Percentiles rank a stretch among this genome's conserved stretches.
Evolutionary conservation across 2,888 invertebrate species (phyloP).

Genomic region (Cataglyphis cursor): DNA sequence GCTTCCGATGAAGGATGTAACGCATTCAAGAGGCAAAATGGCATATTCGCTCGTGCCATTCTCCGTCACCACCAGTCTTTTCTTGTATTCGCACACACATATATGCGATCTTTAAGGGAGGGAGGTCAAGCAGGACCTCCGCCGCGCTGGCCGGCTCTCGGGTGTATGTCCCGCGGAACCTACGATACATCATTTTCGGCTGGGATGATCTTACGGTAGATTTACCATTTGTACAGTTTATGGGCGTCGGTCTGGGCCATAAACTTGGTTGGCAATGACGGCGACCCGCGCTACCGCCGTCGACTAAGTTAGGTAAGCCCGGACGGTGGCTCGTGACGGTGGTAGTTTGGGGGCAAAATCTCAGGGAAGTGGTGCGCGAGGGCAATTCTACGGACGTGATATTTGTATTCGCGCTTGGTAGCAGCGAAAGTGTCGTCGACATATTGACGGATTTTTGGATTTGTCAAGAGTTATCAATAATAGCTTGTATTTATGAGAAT

Average conservation of each 20-base stretch:
- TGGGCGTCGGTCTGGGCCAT: slow-evolving; percentile 86
- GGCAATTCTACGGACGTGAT: slow-evolving; percentile 64
- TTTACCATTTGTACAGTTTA: slow-evolving; percentile 87
- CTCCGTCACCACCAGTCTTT: background rate
- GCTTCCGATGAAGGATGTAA: slow-evolving; percentile 27
- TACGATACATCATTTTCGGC: slow-evolving; percentile 87
- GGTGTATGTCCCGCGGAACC: slow-evolving; percentile 76
- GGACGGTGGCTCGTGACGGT: slow-evolving; percentile 57
- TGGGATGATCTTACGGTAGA: slow-evolving; percentile 87
- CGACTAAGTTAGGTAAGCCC: slow-evolving; percentile 74
- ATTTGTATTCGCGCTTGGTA: slow-evolving; percentile 66
- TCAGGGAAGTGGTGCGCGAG: slow-evolving; percentile 61
- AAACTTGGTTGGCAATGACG: slow-evolving; percentile 87
- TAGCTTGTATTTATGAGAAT: background rate
- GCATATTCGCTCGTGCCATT: background rate
- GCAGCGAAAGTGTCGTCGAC: slow-evolving; percentile 69
- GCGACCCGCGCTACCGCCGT: slow-evolving; percentile 78
- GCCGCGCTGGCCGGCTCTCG: slow-evolving; percentile 64
- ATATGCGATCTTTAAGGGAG: slow-evolving; percentile 39
- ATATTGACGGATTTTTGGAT: slow-evolving; percentile 59
- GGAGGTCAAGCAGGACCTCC: slow-evolving; percentile 61
- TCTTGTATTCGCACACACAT: slow-evolving; percentile 18
- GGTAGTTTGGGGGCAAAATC: slow-evolving; percentile 64
- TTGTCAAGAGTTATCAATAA: slow-evolving; percentile 19
- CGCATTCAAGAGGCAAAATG: slow-evolving; percentile 30